These are phyloP conservation scores for Spizella passerina DNA, from an alignment of 2,797 vertebrate species.

Conservation along the genomic window DNA sequence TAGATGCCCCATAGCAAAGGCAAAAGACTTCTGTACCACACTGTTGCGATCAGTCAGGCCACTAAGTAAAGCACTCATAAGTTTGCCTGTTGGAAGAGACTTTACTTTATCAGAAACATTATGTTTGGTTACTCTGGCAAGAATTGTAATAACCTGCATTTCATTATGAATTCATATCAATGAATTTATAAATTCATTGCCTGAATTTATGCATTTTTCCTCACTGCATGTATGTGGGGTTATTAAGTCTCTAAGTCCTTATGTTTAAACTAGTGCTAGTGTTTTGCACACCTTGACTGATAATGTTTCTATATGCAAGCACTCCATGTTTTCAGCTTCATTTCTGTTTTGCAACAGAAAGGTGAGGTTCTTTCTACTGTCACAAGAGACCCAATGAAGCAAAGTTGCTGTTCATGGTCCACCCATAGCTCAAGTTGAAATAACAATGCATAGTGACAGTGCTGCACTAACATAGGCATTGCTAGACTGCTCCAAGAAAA, in stretches of 20 bases:
- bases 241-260: neutral
- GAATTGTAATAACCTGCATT: neutral
- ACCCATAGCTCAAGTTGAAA: neutral
- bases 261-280: neutral
- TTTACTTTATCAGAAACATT: neutral
- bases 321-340: neutral
- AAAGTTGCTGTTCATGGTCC: neutral
- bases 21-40: slow-evolving; percentile 92
- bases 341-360: neutral
- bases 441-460: neutral
- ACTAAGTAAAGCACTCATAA: slow-evolving; percentile 92
- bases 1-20: slow-evolving; percentile 94
- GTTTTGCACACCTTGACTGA: neutral
- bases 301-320: rapidly evolving
- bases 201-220: neutral
- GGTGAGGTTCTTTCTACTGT: neutral
- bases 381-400: neutral
- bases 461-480: neutral
- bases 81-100: slow-evolving; percentile 84
- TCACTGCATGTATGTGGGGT: rapidly evolving
- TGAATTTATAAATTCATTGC: too few species aligned
- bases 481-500: neutral
- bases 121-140: neutral
- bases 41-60: slow-evolving; percentile 92
- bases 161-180: too few species aligned